Conservation (phyloP, 1,140 invertebrate genomes). For the Macrobrachium rosenbergii region DNA sequence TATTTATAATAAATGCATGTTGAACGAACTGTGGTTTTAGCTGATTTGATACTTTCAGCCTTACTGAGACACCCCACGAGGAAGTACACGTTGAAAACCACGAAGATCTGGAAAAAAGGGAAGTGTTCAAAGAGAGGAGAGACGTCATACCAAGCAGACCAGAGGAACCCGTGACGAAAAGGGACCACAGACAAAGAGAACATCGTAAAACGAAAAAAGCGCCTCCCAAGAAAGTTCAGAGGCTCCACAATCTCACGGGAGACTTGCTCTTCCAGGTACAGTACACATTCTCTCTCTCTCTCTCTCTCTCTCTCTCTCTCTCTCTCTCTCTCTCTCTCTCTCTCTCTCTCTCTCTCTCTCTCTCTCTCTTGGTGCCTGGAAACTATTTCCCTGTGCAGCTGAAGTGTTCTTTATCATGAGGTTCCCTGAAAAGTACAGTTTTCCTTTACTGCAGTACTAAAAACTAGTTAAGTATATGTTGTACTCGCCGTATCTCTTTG, state of each 20-base stretch:
- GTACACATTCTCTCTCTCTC: neutral
- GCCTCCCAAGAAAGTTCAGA: conserved; percentile 53
- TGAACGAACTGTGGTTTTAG: too few relatives aligned
- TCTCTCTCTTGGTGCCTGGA: too few relatives aligned
- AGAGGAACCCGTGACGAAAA: neutral
- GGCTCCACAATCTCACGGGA: conserved; percentile 51
- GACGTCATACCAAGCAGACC: neutral
- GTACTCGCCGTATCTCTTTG: too few relatives aligned
- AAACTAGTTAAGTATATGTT: too few relatives aligned
- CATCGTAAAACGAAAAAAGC: conserved; percentile 50
- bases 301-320: neutral
- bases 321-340: neutral
- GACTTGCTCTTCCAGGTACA: conserved; percentile 54
- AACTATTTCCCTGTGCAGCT: too few relatives aligned
- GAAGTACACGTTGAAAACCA: neutral
- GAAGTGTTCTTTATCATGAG: too few relatives aligned
- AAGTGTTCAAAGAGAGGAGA: conserved; percentile 7
- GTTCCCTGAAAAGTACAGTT: too few relatives aligned
- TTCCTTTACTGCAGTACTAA: too few relatives aligned
- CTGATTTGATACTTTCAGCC: too few relatives aligned
- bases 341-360: neutral
- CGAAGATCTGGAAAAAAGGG: neutral
- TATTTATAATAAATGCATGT: too few relatives aligned
- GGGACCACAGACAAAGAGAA: conserved; percentile 34
- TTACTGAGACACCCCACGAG: neutral